These are phyloP conservation scores for Osmerus eperlanus DNA, from an alignment of 2,113 vertebrate species.

Conservation along the genomic window DNA sequence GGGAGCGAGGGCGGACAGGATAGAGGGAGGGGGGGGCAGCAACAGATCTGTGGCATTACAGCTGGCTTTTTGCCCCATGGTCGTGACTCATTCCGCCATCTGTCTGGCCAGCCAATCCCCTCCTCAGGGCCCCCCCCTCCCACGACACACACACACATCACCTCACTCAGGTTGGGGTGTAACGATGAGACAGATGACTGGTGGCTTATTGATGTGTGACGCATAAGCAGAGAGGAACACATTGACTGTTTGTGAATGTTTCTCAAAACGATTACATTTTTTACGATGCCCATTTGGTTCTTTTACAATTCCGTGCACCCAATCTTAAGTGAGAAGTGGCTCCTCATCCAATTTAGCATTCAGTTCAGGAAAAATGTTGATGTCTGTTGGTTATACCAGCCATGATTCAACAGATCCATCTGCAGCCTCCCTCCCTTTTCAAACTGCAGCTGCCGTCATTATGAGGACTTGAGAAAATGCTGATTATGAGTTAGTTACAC, in stretches of 20 bases:
- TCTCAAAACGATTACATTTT: not conserved
- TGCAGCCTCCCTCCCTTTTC: constrained; percentile 56
- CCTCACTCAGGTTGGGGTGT: constrained; percentile 37
- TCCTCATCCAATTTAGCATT: constrained; percentile 48
- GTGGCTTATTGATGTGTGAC: constrained; percentile 39
- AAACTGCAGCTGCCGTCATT: constrained; percentile 64
- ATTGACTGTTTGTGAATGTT: not conserved
- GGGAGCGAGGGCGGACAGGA: constrained; percentile 5
- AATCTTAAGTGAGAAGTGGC: constrained; percentile 17
- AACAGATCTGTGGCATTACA: constrained; percentile 61
- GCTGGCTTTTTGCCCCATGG: constrained; percentile 70
- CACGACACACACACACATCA: not conserved
- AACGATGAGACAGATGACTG: constrained; percentile 48
- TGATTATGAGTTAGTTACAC: constrained; percentile 70
- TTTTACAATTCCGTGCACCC: constrained; percentile 22
- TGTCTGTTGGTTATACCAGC: constrained; percentile 20
- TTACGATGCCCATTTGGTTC: constrained; percentile 9
- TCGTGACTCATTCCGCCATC: constrained; percentile 73
- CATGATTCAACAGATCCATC: constrained; percentile 53
- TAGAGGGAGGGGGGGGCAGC: constrained; percentile 37
- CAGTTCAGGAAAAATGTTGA: constrained; percentile 54
- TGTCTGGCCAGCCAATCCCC: constrained; percentile 46
- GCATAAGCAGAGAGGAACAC: constrained; percentile 19
- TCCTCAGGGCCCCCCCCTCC: constrained; percentile 3
- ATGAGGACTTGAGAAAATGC: constrained; percentile 58